Base-by-base conservation (phyloP, 1,140 invertebrate genomes). In the Aphelinus certus region DNA sequence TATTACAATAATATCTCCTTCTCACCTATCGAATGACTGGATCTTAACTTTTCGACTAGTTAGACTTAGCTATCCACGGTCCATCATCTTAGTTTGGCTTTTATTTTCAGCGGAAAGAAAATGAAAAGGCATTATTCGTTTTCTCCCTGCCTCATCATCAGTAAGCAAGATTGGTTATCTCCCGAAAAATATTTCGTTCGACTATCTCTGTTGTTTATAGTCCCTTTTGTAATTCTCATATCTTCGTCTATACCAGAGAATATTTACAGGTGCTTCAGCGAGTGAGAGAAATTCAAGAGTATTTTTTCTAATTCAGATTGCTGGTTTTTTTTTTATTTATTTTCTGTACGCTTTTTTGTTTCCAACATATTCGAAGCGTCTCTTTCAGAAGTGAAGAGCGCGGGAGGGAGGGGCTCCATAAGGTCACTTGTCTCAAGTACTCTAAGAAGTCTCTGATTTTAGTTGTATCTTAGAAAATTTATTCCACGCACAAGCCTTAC, bases 391-490 rank as follows among this genome's bases (percentile, higher is more conserved):
- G 57, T 64, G 48, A 49, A 64, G 42, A 65, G 48, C 62, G 61
- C 43, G 67, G 74, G 78, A 76, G 53, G 71, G 69, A 71, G 72
- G 75, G 63, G 62, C 69, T 72, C 62, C 64, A 78, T 82, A 82
- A 82, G 81, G 81, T 79, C 81, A 82, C 81, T 82, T 82, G 81
- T 82, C 76, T 81, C 76, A 76, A 81, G 72, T 71, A 73, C 75
- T 76, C 79, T 81, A 79, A 77, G 56, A 78, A 75, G 51, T 67
- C 62, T 71, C 58, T 57, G 64, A 72, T 62, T 76, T 76, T 76
- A 57, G 53, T 71, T 57, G 73, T 64, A 63, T 57, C 73, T 71
- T 71, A 63, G 58, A 26, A 26, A 43, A 66, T 66, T 49, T 66
- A 73, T 6, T 55, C 56, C 42, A 64, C 71, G 49, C 69, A 77